Evolutionary conservation across 2,888 invertebrate genomes (phyloP).

Genomic region (Protodeltote pygarga): DNA sequence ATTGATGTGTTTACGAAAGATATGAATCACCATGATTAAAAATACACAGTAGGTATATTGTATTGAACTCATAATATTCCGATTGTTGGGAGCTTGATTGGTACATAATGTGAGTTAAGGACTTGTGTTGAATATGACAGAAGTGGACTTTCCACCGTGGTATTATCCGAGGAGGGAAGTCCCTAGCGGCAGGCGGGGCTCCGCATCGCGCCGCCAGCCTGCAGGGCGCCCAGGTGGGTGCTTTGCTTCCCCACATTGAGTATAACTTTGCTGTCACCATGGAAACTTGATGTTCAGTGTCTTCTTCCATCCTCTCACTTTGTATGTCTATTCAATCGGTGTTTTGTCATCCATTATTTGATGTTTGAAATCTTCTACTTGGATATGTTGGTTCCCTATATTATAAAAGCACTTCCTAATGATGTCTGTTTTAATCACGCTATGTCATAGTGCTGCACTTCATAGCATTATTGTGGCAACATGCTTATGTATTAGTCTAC

Average conservation of each 20-base stretch:
- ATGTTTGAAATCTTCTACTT: conserved; percentile 53
- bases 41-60: conserved; percentile 11
- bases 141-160: conserved; percentile 94
- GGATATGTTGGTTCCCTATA: conserved; percentile 46
- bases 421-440: conserved; percentile 44
- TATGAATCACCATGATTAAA: conserved; percentile 19
- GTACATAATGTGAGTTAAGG: conserved; percentile 56
- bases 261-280: conserved; percentile 57
- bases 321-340: conserved; percentile 50
- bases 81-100: conserved; percentile 43
- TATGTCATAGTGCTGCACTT: conserved; percentile 43
- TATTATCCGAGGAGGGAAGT: conserved; percentile 90
- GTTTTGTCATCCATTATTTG: conserved; percentile 50
- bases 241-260: conserved; percentile 59
- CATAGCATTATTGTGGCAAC: conserved; percentile 47
- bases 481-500: conserved; percentile 46
- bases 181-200: conserved; percentile 84
- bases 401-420: conserved; percentile 38
- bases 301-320: conserved; percentile 62
- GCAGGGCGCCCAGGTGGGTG: conserved; percentile 86
- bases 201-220: conserved; percentile 78
- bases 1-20: conserved; percentile 15
- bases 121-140: conserved; percentile 85
- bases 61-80: conserved; percentile 15
- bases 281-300: conserved; percentile 69